Conservation (phyloP, 2,113 vertebrate species). For the Burhinus bistriatus region DNA sequence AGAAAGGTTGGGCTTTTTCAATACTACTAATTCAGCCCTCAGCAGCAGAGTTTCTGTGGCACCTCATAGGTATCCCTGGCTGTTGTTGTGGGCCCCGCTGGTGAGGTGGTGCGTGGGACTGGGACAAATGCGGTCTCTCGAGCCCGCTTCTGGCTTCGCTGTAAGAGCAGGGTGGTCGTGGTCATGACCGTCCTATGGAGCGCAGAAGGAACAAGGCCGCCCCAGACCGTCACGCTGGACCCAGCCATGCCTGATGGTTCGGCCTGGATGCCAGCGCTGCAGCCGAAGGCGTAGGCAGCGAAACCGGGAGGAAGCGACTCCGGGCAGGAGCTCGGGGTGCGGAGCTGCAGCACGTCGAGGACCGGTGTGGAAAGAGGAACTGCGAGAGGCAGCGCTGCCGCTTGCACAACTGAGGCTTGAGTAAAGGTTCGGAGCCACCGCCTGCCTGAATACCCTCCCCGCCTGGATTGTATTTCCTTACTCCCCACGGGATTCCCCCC, state of each 20-base stretch:
- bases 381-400: not conserved
- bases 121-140: rapidly evolving
- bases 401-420: not conserved
- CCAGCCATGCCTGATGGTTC: not conserved
- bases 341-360: not conserved
- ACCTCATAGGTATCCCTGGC: not conserved
- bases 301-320: not conserved
- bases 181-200: rapidly evolving
- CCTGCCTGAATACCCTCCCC: not conserved
- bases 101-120: rapidly evolving
- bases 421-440: not conserved
- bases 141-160: not conserved
- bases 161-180: rapidly evolving
- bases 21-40: not conserved
- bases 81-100: rapidly evolving
- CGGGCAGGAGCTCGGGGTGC: not conserved
- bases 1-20: not conserved
- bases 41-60: not conserved
- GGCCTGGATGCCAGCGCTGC: not conserved
- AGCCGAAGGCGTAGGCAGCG: not conserved
- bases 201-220: rapidly evolving
- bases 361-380: not conserved
- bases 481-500: not conserved
- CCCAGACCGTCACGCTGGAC: rapidly evolving
- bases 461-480: not conserved